Base-by-base conservation (phyloP, 2,888 invertebrate genomes). In the Volucella zonaria region DNA sequence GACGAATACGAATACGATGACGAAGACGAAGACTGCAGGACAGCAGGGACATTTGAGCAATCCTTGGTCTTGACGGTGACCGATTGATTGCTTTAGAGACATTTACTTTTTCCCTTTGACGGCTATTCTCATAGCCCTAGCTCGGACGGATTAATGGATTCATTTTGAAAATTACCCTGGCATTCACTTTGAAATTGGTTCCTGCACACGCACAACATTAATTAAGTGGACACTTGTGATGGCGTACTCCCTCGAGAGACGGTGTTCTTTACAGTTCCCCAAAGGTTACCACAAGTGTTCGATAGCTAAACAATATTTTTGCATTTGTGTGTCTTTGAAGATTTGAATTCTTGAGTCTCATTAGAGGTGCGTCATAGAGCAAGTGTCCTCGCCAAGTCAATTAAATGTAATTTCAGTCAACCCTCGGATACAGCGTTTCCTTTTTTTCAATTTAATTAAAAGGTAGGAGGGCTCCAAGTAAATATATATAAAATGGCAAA, bases 101-200 rank as follows among this genome's bases (percentile, higher is more conserved):
- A 47, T 51, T 52, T n/a, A 43, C 6, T 15, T 15, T 42, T 38
- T 47, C 54, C 45, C 52, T 43, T 14, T 12, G 23, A 4, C 1
- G 43, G 23, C n/a, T 47, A 47, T 12, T 15, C 8, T 14, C 8
- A 8, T 14, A 42, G 64, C 31, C 4, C 31, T 51, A 66, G 42
- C 23, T 11, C 15, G 54, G 11, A 23, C 40, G 71, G 59, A 80
- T 83, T 83, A 83, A 83, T 83, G 83, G 80, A 76, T 80, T 80
- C 80, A 70, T 80, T 83, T 83, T 61, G 66, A 83, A 83, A 78
- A 82, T 82, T 82, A 68, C 78, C 73, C 71, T 76, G 66, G 64
- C 71, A 31, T 75, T 82, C 64, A 49, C 40, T 59, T 45, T 51
- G 61, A 80, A 61, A 71, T 70, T 52, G 51, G 80, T 75, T 80